phyloP scores from a whole-genome alignment of 2,113 vertebrate genomes.

The Eclectus roratus region DNA sequence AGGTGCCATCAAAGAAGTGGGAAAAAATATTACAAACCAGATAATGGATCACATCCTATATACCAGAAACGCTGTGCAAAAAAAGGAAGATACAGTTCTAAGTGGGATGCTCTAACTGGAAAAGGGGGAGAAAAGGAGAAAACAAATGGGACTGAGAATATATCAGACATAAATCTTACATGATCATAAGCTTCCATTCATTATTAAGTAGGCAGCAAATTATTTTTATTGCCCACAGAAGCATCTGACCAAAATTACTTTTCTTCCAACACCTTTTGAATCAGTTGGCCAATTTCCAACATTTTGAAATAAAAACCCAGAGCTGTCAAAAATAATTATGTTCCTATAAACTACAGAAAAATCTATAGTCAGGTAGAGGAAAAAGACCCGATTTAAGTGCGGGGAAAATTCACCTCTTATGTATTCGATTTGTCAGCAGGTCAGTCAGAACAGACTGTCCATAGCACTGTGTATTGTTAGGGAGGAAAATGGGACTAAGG shows the following conservation, averaged over 20 bases:
- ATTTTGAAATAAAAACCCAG: neutral
- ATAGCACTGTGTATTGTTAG: neutral
- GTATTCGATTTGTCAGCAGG: neutral
- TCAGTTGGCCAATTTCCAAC: neutral
- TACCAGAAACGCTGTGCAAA: neutral
- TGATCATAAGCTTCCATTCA: neutral
- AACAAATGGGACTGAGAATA: neutral
- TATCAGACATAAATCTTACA: neutral
- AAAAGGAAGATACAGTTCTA: neutral
- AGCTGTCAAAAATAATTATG: neutral
- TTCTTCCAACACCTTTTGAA: neutral
- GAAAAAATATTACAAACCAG: neutral
- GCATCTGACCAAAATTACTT: neutral
- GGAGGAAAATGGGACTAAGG: neutral
- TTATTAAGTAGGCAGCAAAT: neutral
- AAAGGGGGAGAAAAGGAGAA: neutral
- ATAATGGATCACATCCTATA: fast-evolving
- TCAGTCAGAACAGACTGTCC: neutral
- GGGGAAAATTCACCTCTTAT: neutral
- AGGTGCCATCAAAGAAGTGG: neutral
- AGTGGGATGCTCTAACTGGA: neutral
- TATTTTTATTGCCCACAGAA: neutral
- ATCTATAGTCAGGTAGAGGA: neutral
- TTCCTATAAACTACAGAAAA: neutral
- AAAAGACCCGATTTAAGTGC: neutral